phyloP scores from a whole-genome alignment of 23 tunicate species.

The Aplidium turbinatum region DNA sequence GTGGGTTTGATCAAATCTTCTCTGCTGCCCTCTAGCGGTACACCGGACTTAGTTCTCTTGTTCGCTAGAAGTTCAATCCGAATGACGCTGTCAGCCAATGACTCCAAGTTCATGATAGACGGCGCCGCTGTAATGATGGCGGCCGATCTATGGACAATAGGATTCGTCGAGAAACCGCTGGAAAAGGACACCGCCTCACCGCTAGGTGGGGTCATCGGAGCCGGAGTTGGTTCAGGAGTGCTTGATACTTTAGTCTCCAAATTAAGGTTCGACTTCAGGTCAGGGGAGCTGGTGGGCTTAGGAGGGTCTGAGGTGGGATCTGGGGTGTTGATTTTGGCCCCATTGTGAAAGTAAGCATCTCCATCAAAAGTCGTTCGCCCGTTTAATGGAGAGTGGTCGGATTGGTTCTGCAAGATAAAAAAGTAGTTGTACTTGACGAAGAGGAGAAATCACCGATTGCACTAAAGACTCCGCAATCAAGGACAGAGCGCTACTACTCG shows the following conservation, averaged over 20 bases:
- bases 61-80: slow-evolving; percentile 23
- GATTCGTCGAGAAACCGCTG: not conserved
- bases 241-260: too few relatives aligned
- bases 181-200: not conserved
- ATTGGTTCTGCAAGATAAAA: too few relatives aligned
- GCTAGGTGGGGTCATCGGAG: slow-evolving; percentile 8
- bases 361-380: slow-evolving; percentile 60
- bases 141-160: not conserved
- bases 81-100: slow-evolving; percentile 45
- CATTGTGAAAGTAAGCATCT: slow-evolving; percentile 55
- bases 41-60: not conserved
- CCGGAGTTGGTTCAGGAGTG: not conserved
- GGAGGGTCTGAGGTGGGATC: not conserved
- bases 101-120: slow-evolving; percentile 30
- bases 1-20: not conserved
- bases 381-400: too few relatives aligned
- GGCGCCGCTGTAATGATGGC: not conserved
- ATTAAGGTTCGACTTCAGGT: not conserved
- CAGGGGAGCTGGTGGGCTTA: not conserved
- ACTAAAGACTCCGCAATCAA: too few relatives aligned
- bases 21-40: not conserved
- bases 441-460: too few relatives aligned
- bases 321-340: slow-evolving; percentile 9
- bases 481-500: too few relatives aligned
- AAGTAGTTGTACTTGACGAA: too few relatives aligned